Evolutionary conservation across 2,888 invertebrate species (phyloP).

Genomic region (Mamestra brassicae): DNA sequence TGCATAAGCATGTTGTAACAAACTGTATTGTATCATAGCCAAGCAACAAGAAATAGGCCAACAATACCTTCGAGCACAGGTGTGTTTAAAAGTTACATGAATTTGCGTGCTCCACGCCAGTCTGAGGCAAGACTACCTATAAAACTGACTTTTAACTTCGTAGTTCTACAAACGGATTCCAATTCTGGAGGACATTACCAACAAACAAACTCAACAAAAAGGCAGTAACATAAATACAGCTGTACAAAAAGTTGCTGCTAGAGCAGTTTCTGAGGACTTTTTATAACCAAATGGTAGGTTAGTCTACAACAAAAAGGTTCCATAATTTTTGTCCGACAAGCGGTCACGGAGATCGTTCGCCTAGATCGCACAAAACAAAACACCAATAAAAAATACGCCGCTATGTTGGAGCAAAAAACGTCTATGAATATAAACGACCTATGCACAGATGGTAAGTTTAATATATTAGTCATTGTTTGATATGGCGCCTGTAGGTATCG

Average conservation of each 20-base stretch:
- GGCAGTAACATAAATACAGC: slow-evolving; percentile 24
- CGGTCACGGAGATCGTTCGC: slow-evolving; percentile 52
- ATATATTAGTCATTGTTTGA: slow-evolving; percentile 69
- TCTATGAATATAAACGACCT: slow-evolving; percentile 67
- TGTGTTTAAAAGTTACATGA: slow-evolving; percentile 36
- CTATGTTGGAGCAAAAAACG: slow-evolving; percentile 58
- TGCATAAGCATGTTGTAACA: slow-evolving; percentile 41
- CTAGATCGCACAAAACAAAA: slow-evolving; percentile 58
- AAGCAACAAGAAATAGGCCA: slow-evolving; percentile 45
- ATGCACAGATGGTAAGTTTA: slow-evolving; percentile 56
- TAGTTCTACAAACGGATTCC: slow-evolving; percentile 31
- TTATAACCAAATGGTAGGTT: slow-evolving; percentile 39
- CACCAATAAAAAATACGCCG: slow-evolving; percentile 66
- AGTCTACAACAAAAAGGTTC: slow-evolving; percentile 45
- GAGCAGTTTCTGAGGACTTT: slow-evolving; percentile 23
- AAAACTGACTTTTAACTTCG: slow-evolving; percentile 45
- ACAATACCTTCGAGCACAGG: slow-evolving; percentile 34
- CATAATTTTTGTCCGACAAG: slow-evolving; percentile 49
- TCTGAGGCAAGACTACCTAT: slow-evolving; percentile 22
- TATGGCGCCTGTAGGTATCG: slow-evolving; percentile 43
- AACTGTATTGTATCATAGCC: slow-evolving; percentile 46
- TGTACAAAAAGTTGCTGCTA: slow-evolving; percentile 25
- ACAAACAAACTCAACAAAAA: slow-evolving; percentile 31
- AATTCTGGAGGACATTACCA: slow-evolving; percentile 30
- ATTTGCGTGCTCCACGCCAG: slow-evolving; percentile 44